phyloP scores from a whole-genome alignment of 2,113 vertebrate genomes.

The Gambusia holbrooki region DNA sequence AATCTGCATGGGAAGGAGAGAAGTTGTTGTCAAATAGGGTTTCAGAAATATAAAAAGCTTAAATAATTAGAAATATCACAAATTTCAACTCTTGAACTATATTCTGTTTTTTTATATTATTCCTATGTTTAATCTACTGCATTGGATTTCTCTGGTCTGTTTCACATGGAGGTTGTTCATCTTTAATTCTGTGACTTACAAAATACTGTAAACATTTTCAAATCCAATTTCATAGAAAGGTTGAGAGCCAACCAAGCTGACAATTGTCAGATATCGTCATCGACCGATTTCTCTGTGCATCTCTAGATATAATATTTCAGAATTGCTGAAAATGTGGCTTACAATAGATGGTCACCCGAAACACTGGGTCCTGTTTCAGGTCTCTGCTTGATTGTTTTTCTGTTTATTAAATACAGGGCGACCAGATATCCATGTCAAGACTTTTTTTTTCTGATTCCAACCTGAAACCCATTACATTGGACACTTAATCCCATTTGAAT shows the following conservation, averaged over 20 bases:
- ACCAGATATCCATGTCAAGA: background rate
- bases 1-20: background rate
- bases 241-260: background rate
- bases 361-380: background rate
- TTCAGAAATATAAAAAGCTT: background rate
- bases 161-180: no score
- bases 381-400: background rate
- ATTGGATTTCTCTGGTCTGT: background rate
- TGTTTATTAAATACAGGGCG: background rate
- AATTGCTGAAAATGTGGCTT: background rate
- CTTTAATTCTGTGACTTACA: no score
- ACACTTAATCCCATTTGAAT: no score
- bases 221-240: no score
- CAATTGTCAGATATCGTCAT: background rate
- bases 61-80: background rate
- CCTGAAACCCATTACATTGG: background rate
- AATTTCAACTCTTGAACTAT: background rate
- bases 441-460: background rate
- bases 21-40: background rate
- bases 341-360: background rate
- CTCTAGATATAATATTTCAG: background rate
- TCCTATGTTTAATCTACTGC: background rate
- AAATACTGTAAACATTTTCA: no score
- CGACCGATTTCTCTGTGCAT: background rate
- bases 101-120: background rate